Evolutionary conservation across 2,888 invertebrate species (phyloP).

Genomic region (Phortica magna): DNA sequence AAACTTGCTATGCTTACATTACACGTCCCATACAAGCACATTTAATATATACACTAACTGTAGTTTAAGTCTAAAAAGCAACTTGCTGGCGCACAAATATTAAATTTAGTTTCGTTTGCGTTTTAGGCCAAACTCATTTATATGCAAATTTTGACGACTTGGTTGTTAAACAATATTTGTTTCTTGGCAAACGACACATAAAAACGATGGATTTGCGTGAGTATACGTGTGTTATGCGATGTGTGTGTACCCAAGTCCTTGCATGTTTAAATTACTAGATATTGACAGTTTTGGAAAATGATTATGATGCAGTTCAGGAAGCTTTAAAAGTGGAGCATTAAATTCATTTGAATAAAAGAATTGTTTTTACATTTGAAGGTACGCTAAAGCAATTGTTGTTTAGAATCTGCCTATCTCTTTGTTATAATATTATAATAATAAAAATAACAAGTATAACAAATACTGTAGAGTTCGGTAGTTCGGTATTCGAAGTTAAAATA

Average conservation of each 20-base stretch:
- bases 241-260: background rate
- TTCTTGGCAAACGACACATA: conserved; percentile 12
- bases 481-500: too few relatives aligned
- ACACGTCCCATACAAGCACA: too few relatives aligned
- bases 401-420: too few relatives aligned
- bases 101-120: conserved; percentile 66
- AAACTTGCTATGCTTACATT: too few relatives aligned
- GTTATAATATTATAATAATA: too few relatives aligned
- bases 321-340: background rate
- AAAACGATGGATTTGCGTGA: background rate
- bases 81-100: conserved; percentile 52
- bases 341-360: background rate
- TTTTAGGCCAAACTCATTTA: conserved; percentile 70
- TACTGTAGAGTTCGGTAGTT: too few relatives aligned
- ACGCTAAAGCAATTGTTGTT: too few relatives aligned
- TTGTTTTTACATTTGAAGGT: too few relatives aligned
- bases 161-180: conserved; percentile 31
- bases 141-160: conserved; percentile 61
- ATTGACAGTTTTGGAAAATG: conserved; percentile 28
- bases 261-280: conserved; percentile 21
- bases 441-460: too few relatives aligned
- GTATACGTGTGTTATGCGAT: background rate
- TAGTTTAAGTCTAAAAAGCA: background rate
- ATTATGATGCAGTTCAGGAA: conserved; percentile 18
- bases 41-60: too few relatives aligned